Evolutionary conservation across 1,140 invertebrate species (phyloP).

Genomic region (Magallana gigas): DNA sequence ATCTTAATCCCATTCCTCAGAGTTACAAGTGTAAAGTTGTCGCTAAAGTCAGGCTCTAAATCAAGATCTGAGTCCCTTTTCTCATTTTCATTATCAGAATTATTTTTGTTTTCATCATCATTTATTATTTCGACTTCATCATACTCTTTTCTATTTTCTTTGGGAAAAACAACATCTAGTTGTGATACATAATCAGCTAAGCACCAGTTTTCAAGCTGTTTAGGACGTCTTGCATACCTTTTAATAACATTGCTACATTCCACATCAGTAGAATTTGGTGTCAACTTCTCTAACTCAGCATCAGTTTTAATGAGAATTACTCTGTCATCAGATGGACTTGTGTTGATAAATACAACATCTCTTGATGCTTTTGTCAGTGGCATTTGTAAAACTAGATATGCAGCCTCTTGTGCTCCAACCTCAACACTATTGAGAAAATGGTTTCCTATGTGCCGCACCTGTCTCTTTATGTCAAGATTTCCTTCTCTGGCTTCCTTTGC

Average conservation of each 20-base stretch:
- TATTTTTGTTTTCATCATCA: neutral
- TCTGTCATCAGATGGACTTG: slow-evolving; percentile 36
- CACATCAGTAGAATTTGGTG: slow-evolving; percentile 25
- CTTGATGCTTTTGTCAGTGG: slow-evolving; percentile 49
- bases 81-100: neutral
- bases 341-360: slow-evolving; percentile 59
- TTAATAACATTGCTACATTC: neutral
- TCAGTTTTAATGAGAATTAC: slow-evolving; percentile 19
- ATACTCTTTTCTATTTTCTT: neutral
- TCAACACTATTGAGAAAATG: slow-evolving; percentile 44
- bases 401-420: slow-evolving; percentile 53
- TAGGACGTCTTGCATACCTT: neutral
- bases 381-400: slow-evolving; percentile 52
- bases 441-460: slow-evolving; percentile 46
- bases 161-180: neutral
- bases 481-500: too few relatives aligned
- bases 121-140: neutral
- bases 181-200: too few relatives aligned
- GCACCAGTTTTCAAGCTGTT: too few relatives aligned
- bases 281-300: neutral
- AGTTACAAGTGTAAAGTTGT: neutral
- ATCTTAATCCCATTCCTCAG: slow-evolving; percentile 52
- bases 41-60: neutral
- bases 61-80: neutral
- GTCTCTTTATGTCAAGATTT: too few relatives aligned